A percentile compares a stretch with the other conserved stretches of the same genome.
These are phyloP conservation scores for Cerastis leucographa DNA, from an alignment of 2,888 invertebrate species.

Conservation along the genomic window DNA sequence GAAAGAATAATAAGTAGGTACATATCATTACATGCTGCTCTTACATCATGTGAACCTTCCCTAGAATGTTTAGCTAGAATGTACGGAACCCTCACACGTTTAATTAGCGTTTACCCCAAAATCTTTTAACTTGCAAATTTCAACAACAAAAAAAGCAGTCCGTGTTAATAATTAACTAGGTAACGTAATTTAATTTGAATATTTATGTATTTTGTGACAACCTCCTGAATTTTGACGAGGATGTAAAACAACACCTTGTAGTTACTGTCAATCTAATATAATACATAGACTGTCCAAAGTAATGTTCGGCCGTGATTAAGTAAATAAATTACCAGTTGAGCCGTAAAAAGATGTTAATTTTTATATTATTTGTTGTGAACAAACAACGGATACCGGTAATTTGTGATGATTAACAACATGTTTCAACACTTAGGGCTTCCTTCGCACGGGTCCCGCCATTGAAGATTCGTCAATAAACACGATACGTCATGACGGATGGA, in stretches of 20 bases:
- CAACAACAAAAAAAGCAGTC: no score
- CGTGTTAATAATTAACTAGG: no score
- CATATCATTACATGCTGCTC: slow-evolving; percentile 34
- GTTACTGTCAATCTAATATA: slow-evolving; percentile 2
- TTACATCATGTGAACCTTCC: slow-evolving; percentile 1
- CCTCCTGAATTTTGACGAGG: no score
- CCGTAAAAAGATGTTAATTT: slow-evolving; percentile 15
- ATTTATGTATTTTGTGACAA: no score
- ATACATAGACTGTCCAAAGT: slow-evolving; percentile 27
- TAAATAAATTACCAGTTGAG: slow-evolving; percentile 15
- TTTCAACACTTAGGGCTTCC: background rate
- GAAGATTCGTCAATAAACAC: no score
- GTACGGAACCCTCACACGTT: slow-evolving; percentile 50
- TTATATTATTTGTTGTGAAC: slow-evolving; percentile 29
- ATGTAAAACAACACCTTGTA: no score
- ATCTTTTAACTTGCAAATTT: no score
- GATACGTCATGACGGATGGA: no score
- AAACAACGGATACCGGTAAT: background rate
- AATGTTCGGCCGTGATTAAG: slow-evolving; percentile 22
- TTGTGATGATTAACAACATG: slow-evolving; percentile 26
- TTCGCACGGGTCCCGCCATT: no score
- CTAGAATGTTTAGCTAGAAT: slow-evolving; percentile 12
- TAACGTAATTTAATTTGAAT: no score
- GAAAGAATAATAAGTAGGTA: slow-evolving; percentile 29
- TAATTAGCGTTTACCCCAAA: slow-evolving; percentile 45